Percentiles rank a stretch among this genome's conserved stretches.
These are phyloP conservation scores for Orthonyx spaldingii DNA, from an alignment of 2,113 vertebrate genomes.

Conservation along the genomic window DNA sequence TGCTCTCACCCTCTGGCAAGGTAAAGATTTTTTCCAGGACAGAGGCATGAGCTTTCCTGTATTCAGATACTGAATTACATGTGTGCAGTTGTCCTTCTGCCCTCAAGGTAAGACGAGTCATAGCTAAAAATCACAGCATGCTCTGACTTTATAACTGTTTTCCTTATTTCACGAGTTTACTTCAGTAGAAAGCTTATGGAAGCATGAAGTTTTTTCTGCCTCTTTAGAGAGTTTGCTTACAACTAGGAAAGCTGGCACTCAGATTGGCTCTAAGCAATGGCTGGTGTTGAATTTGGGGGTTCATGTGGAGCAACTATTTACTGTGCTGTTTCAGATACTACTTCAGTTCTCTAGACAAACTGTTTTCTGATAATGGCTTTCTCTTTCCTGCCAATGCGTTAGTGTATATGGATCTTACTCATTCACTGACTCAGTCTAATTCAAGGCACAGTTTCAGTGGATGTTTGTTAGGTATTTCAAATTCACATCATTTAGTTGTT, in stretches of 20 bases:
- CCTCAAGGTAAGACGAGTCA: background rate
- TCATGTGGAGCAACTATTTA: background rate
- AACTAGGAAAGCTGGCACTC: background rate
- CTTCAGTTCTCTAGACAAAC: background rate
- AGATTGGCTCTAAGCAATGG: background rate
- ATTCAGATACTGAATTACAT: constrained; percentile 3
- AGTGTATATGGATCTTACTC: background rate
- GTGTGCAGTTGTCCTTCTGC: background rate
- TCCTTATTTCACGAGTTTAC: background rate
- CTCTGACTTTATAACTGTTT: background rate
- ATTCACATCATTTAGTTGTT: background rate
- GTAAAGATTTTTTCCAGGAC: background rate
- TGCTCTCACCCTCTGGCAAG: background rate
- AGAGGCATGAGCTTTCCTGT: background rate
- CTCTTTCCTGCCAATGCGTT: background rate
- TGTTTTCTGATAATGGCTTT: background rate
- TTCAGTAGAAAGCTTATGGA: background rate
- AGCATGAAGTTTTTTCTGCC: background rate
- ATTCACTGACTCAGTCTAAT: background rate
- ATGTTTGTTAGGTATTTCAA: background rate
- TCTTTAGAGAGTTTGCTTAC: background rate
- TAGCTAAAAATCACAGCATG: background rate
- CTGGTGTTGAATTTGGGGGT: background rate
- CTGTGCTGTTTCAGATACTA: background rate
- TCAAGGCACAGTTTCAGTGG: background rate